A percentile compares a stretch with the other conserved stretches of the same genome.
Conservation (phyloP, 2,888 invertebrate genomes). For the Pelosia muscerda region DNA sequence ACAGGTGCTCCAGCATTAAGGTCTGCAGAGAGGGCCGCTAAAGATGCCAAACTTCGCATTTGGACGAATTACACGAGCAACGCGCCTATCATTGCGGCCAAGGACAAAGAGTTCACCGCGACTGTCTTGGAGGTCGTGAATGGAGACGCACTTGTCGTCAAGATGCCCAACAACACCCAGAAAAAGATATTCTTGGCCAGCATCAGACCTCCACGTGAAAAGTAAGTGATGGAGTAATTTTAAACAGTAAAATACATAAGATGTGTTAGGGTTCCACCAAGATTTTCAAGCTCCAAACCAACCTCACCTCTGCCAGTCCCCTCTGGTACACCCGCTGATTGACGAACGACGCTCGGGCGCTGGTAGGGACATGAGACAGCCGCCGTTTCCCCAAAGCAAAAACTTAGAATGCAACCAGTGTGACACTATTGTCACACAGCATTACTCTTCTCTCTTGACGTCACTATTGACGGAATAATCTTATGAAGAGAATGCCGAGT, state of each 20-base stretch:
- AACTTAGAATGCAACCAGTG: too few relatives aligned
- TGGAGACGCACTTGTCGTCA: slow-evolving; percentile 97
- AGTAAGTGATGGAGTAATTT: slow-evolving; percentile 61
- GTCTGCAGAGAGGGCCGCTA: slow-evolving; percentile 94
- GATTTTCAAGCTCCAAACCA: too few relatives aligned
- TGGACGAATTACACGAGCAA: slow-evolving; percentile 97
- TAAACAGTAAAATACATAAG: not conserved
- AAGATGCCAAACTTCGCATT: slow-evolving; percentile 93
- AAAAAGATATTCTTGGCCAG: slow-evolving; percentile 98
- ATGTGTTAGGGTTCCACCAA: too few relatives aligned
- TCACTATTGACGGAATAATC: too few relatives aligned
- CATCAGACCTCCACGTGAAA: slow-evolving; percentile 96
- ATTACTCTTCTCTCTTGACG: too few relatives aligned
- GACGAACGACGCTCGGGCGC: too few relatives aligned
- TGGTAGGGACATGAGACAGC: too few relatives aligned
- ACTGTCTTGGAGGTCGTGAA: slow-evolving; percentile 96
- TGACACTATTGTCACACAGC: too few relatives aligned
- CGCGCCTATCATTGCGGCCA: slow-evolving; percentile 90
- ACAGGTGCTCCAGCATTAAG: slow-evolving; percentile 92
- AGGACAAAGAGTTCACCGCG: slow-evolving; percentile 93
- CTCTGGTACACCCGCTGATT: too few relatives aligned
- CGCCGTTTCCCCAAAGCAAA: too few relatives aligned
- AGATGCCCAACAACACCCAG: slow-evolving; percentile 90
- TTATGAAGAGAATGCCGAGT: too few relatives aligned
- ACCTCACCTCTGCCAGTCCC: too few relatives aligned